Evolutionary conservation across 2,797 vertebrate genomes (phyloP), one percentile per base, ranked within the genome.

Genomic region (Benthosema pterotum): DNA sequence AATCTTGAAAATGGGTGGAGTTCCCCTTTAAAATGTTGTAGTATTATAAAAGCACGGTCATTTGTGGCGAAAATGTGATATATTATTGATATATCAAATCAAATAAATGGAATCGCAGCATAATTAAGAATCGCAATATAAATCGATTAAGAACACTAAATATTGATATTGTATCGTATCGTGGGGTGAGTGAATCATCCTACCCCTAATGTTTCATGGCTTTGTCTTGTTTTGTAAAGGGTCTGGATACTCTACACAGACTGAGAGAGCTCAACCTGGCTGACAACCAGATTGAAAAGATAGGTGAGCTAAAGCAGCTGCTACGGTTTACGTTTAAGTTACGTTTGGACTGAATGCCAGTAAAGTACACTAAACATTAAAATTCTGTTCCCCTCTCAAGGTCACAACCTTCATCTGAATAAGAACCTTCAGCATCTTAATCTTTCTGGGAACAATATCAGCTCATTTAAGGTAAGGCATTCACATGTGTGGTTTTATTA

Each of bases 401-500:
- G 90, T 28, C 74, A 83, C 50, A 83, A 86, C 82, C 92, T 97
- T 82, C 93, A 95, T 80, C 78, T 72, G 57, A 96, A 94, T 81
- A 72, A 84, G 69, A 86, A 77, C 74, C 84, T 97, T 72, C 91
- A 95, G 82, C 90, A 72, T 87, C 85, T 97, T 72, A 96, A 96
- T 86, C 90, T 98, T 19, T 96, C 96, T 11, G 95, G 94, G 14
- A 97, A 97, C 85, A 93, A 88, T 83, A 93, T 97, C 81, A 87
- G 69, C 75, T 96, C 93, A 59, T 95, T 97, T 83, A 96, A 95
- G 94, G 95, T 96, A 72, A 82, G 67, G 72, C 19, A 19, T 3
- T 55, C 62, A 65, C n/a, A n/a, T n/a, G n/a, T n/a, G n/a, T n/a
- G n/a, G n/a, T n/a, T n/a, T n/a, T n/a, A n/a, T n/a, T n/a, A n/a